phyloP scores from a whole-genome alignment of 2,113 vertebrate genomes.

The Brachypodius melanocephalos region DNA sequence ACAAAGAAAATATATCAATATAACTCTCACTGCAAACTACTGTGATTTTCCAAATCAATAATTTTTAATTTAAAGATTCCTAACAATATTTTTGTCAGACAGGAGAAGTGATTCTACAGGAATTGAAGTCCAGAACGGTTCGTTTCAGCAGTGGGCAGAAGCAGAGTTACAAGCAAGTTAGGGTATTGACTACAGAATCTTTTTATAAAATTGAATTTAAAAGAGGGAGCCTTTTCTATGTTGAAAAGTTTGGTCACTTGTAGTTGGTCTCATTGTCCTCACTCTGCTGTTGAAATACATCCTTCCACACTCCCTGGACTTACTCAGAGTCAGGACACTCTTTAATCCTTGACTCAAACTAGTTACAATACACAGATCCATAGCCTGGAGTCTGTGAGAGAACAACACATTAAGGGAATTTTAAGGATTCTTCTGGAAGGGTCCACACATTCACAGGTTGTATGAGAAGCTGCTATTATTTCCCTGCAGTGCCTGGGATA shows the following conservation, averaged over 20 bases:
- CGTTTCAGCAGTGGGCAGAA: neutral
- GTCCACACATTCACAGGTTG: neutral
- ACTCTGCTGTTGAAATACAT: slow-evolving; percentile 5
- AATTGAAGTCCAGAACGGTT: neutral
- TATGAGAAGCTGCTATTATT: neutral
- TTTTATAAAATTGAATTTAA: neutral
- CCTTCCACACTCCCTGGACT: neutral
- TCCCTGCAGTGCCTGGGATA: neutral
- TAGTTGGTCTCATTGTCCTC: neutral
- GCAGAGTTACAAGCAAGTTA: neutral
- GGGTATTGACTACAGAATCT: neutral
- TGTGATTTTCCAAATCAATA: neutral
- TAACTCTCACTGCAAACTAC: neutral
- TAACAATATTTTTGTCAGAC: neutral
- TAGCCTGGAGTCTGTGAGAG: neutral
- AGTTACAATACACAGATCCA: neutral
- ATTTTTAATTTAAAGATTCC: neutral
- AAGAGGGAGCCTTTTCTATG: neutral
- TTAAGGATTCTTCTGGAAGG: neutral
- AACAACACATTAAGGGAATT: neutral
- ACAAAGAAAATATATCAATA: neutral
- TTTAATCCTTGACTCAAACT: neutral
- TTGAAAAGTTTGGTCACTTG: neutral
- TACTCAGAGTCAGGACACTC: neutral
- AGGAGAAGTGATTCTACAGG: neutral